phyloP scores from a whole-genome alignment of 2,113 vertebrate species.

The Enhydra lutris region DNA sequence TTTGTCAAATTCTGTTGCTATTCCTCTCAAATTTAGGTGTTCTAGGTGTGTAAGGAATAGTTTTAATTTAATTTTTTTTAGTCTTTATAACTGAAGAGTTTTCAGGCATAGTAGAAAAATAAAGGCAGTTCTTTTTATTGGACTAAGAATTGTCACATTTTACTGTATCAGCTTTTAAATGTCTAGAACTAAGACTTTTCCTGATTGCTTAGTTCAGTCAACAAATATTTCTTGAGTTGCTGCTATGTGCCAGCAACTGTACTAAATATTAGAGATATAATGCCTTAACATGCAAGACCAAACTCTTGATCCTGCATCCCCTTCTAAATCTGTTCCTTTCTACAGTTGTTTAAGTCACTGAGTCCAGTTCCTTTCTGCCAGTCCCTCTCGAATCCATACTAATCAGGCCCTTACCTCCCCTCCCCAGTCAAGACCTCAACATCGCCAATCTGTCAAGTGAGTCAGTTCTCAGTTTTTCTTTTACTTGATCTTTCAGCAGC shows the following conservation, averaged over 20 bases:
- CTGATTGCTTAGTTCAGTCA: conserved; percentile 8
- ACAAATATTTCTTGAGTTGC: conserved; percentile 11
- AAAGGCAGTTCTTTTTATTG: conserved; percentile 3
- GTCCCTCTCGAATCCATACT: neutral
- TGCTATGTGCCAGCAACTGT: neutral
- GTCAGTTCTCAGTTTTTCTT: neutral
- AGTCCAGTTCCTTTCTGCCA: neutral
- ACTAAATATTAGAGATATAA: neutral
- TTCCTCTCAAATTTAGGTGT: conserved; percentile 16
- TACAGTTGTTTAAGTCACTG: neutral
- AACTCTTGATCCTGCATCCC: neutral
- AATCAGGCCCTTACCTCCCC: neutral
- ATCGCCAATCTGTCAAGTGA: conserved; percentile 6
- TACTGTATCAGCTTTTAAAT: neutral
- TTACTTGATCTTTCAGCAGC: neutral
- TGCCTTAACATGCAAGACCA: neutral
- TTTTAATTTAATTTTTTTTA: neutral
- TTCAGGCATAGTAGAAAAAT: neutral
- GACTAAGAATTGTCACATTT: conserved; percentile 19
- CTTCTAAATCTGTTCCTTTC: neutral
- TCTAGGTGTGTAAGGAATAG: neutral
- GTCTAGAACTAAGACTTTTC: conserved; percentile 4
- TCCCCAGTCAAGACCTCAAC: neutral
- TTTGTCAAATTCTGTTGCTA: conserved; percentile 28
- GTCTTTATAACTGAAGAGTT: neutral